phyloP scores from a whole-genome alignment of 2,888 invertebrate genomes.

The Eupelmus urozonus region DNA sequence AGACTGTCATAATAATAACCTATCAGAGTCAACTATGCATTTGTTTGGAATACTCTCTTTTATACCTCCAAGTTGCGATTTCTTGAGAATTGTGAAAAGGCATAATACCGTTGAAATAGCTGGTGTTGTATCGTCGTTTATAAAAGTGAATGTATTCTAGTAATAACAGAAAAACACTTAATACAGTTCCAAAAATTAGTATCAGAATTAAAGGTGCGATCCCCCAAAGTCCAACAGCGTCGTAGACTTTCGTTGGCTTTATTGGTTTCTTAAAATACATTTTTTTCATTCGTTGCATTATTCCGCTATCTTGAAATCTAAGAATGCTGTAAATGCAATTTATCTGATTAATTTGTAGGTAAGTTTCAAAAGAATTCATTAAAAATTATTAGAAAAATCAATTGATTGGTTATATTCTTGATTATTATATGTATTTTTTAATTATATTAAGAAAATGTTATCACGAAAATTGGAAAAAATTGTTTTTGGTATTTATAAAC shows the following conservation, averaged over 20 bases:
- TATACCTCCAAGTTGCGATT: too few species aligned
- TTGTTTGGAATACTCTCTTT: too few species aligned
- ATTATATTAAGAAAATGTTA: neutral
- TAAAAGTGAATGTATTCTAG: conserved; percentile 28
- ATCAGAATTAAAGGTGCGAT: conserved; percentile 56
- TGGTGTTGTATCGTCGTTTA: neutral
- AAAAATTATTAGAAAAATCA: neutral
- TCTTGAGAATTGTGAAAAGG: too few species aligned
- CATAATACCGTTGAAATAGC: too few species aligned
- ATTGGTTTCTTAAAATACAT: conserved; percentile 27
- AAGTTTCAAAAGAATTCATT: too few species aligned
- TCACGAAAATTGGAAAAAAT: too few species aligned
- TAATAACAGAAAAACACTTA: conserved; percentile 21
- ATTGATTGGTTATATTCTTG: too few species aligned
- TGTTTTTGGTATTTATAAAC: too few species aligned
- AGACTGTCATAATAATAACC: too few species aligned
- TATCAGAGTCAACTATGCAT: too few species aligned
- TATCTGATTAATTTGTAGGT: too few species aligned
- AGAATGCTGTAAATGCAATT: conserved; percentile 54
- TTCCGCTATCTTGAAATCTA: conserved; percentile 54
- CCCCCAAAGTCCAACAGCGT: conserved; percentile 54
- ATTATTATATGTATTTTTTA: neutral
- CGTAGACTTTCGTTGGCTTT: conserved; percentile 23
- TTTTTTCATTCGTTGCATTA: conserved; percentile 54
- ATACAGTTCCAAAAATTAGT: conserved; percentile 44